Evolutionary conservation across 30 jellyfish, hydroid and myxozoan species (phyloP), one percentile per base, ranked within the genome.

Genomic region (Chrysaora quinquecirrha): DNA sequence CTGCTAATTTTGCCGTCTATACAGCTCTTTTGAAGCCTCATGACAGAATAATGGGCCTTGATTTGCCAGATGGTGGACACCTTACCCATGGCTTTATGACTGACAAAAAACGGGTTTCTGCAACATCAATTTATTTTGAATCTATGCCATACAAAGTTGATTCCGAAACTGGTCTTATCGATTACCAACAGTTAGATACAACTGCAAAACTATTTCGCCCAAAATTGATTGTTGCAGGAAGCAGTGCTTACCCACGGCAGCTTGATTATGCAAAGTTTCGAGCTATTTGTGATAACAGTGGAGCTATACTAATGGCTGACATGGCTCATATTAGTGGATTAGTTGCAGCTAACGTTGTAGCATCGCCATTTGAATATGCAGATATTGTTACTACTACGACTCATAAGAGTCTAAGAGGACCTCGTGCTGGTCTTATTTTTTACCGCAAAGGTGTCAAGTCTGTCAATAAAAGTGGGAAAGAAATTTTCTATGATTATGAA

Each of bases 11-110:
- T 63, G 96, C 76, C 21, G 96, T 87, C 0, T 87, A 65, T 87
- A 87, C 96, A 9, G 96, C 85, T 21, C 71, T 87, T 9, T 66
- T 87, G 92, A 88, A 87, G 14, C 96, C 96, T 30, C 96, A 87
- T 54, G 96, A 87, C 48, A 96, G 96, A 54, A 81, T 87, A 61
- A 87, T 87, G 96, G 96, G 96, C 27, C 54, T 87, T 29, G 95
- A 87, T 34, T 75, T 87, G 14, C 96, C 96, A 9, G 96, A 87
- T 87, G 96, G 96, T 11, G 96, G 96, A 16, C 96, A 87, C 70
- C 64, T 87, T 14, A 80, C 96, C 16, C 96, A 87, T 28, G 96
- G 96, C 10, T 87, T 86, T 68, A 81, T 81, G 96, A 73, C 96
- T 1, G 77, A 49, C 21, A 87, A 60, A 19, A 87, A 87, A 48